Evolutionary conservation across 2,797 vertebrate species (phyloP).

Genomic region (Prionace glauca): DNA sequence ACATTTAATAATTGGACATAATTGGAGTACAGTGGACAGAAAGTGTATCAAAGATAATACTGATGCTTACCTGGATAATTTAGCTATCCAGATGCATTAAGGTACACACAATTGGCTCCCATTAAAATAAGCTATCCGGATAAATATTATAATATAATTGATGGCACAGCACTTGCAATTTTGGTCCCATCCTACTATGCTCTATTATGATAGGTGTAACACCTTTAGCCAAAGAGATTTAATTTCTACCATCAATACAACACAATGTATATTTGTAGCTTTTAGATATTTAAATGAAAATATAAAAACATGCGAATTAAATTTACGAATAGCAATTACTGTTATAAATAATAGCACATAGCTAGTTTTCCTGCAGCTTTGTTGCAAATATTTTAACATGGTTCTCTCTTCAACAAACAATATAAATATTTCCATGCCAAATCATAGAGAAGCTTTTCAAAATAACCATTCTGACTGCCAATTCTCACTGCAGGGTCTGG

Average conservation of each 20-base stretch:
- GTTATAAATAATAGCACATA: not conserved
- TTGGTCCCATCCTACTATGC: not conserved
- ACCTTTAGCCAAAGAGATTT: not conserved
- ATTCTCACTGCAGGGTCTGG: not conserved
- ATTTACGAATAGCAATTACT: not conserved
- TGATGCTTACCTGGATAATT: constrained; percentile 7
- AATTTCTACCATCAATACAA: not conserved
- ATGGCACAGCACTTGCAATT: not conserved
- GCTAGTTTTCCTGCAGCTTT: not conserved
- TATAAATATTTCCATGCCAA: not conserved
- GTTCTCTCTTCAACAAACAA: not conserved
- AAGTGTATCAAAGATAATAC: not conserved
- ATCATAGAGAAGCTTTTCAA: not conserved
- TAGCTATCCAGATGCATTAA: not conserved
- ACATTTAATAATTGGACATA: not conserved
- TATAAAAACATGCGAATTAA: not conserved
- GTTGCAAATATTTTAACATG: not conserved
- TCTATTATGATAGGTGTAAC: not conserved
- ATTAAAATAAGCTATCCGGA: not conserved
- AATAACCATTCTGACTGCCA: not conserved
- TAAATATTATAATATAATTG: not conserved
- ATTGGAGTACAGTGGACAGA: not conserved
- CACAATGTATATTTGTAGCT: not conserved
- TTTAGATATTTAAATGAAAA: not conserved
- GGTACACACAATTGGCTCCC: not conserved